These are phyloP conservation scores for Opisthograptis luteolata DNA, from an alignment of 2,888 invertebrate species.

Conservation along the genomic window DNA sequence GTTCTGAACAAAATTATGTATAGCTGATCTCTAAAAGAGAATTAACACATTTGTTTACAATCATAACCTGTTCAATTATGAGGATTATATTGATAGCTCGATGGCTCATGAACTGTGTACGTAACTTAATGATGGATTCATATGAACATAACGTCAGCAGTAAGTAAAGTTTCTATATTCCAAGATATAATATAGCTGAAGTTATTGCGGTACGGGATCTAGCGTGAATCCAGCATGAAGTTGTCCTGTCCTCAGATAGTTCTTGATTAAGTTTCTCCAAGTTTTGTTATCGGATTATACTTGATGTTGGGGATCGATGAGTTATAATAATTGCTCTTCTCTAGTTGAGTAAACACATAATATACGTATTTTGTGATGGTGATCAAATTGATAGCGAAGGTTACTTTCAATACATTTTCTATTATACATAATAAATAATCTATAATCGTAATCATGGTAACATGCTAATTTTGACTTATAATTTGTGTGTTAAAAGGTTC, in stretches of 20 bases:
- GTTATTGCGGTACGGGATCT: slow-evolving; percentile 49
- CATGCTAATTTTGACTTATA: too few relatives aligned
- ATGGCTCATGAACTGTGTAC: slow-evolving; percentile 20
- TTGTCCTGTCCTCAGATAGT: slow-evolving; percentile 44
- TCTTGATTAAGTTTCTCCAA: slow-evolving; percentile 54
- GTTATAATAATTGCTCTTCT: not conserved
- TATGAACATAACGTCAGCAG: slow-evolving; percentile 34
- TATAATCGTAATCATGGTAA: too few relatives aligned
- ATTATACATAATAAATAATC: too few relatives aligned
- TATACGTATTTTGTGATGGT: too few relatives aligned
- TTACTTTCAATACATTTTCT: too few relatives aligned
- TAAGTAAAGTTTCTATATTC: slow-evolving; percentile 44
- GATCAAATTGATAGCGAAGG: too few relatives aligned
- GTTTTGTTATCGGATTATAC: slow-evolving; percentile 27
- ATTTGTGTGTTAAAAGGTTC: too few relatives aligned
- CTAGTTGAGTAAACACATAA: not conserved
- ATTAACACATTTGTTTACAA: not conserved
- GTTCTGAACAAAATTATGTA: not conserved
- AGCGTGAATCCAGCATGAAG: slow-evolving; percentile 22
- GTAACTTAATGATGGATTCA: slow-evolving; percentile 28
- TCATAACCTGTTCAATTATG: not conserved
- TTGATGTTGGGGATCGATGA: slow-evolving; percentile 10
- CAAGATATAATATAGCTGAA: slow-evolving; percentile 53
- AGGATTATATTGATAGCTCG: not conserved
- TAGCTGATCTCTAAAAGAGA: not conserved